phyloP scores from a whole-genome alignment of 2,113 vertebrate species.

The Dissostichus mawsoni region DNA sequence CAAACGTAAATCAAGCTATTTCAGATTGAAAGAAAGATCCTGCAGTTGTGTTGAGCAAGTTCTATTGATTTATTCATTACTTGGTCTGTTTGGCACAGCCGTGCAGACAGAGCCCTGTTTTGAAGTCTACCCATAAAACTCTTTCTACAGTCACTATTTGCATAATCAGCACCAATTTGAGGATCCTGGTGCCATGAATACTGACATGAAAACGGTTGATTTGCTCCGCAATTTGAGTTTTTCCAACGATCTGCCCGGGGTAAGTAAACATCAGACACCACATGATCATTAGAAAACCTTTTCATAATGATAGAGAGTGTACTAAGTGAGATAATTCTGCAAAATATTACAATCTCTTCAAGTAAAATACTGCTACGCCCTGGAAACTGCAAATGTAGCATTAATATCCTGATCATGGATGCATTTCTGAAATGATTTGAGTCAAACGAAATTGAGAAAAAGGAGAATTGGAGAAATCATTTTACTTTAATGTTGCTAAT shows the following conservation, averaged over 20 bases:
- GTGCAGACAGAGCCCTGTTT: constrained; percentile 3
- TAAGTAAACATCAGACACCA: constrained; percentile 41
- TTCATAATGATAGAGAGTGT: constrained; percentile 35
- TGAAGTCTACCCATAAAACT: constrained; percentile 22
- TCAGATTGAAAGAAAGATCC: neutral
- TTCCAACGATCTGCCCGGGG: constrained; percentile 42
- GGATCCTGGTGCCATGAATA: constrained; percentile 19
- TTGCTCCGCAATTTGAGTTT: constrained; percentile 48
- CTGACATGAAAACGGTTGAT: constrained; percentile 52
- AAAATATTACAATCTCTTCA: constrained; percentile 7
- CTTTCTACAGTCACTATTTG: constrained; percentile 29
- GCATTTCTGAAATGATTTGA: no score
- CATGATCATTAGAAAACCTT: constrained; percentile 41
- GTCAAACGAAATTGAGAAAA: no score
- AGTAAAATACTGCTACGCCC: neutral
- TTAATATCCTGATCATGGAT: no score
- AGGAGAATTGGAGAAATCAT: no score
- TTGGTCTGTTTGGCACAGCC: constrained; percentile 11
- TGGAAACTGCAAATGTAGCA: neutral
- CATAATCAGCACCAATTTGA: constrained; percentile 40
- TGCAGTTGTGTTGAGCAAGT: neutral
- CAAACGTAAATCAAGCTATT: constrained; percentile 12
- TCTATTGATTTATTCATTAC: neutral
- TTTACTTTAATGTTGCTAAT: no score
- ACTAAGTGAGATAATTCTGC: constrained; percentile 11